Evolutionary conservation across 2,888 invertebrate species (phyloP).

Genomic region (Cosmia trapezina): DNA sequence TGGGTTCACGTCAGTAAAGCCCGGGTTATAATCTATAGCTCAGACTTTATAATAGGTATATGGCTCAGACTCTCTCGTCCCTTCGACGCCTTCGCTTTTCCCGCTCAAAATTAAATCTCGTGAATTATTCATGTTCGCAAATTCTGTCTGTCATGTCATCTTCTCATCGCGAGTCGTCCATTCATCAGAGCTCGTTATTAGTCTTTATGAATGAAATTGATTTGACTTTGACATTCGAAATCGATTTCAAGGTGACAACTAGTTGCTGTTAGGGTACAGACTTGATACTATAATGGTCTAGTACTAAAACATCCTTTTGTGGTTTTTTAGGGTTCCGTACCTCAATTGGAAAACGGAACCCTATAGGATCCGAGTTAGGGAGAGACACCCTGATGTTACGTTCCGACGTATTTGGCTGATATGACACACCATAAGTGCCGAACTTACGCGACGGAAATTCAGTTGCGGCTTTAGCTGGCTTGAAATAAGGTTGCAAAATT

Average conservation of each 20-base stretch:
- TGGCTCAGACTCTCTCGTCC: background rate
- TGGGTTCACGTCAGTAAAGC: background rate
- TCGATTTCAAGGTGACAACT: constrained; percentile 38
- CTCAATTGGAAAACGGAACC: too few relatives aligned
- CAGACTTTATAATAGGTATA: too few relatives aligned
- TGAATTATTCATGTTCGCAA: constrained; percentile 4
- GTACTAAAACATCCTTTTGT: background rate
- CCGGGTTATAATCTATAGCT: background rate
- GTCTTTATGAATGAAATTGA: constrained; percentile 39
- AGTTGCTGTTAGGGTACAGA: constrained; percentile 3
- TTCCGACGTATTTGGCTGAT: too few relatives aligned
- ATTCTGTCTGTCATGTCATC: constrained; percentile 1
- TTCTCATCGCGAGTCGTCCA: constrained; percentile 16
- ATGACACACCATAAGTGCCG: too few relatives aligned
- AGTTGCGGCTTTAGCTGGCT: too few relatives aligned
- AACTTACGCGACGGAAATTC: too few relatives aligned
- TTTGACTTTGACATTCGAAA: constrained; percentile 55
- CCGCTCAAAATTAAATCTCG: background rate
- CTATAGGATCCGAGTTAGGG: too few relatives aligned
- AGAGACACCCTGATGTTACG: too few relatives aligned
- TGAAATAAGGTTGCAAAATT: too few relatives aligned
- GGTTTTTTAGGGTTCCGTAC: background rate
- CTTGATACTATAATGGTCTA: constrained; percentile 10
- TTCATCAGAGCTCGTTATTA: constrained; percentile 27
- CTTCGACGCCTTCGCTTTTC: background rate